Percentiles rank a stretch among this genome's conserved stretches.
Conservation (phyloP, 30 jellyfish, hydroid and myxozoan species). For the Cassiopea andromeda region DNA sequence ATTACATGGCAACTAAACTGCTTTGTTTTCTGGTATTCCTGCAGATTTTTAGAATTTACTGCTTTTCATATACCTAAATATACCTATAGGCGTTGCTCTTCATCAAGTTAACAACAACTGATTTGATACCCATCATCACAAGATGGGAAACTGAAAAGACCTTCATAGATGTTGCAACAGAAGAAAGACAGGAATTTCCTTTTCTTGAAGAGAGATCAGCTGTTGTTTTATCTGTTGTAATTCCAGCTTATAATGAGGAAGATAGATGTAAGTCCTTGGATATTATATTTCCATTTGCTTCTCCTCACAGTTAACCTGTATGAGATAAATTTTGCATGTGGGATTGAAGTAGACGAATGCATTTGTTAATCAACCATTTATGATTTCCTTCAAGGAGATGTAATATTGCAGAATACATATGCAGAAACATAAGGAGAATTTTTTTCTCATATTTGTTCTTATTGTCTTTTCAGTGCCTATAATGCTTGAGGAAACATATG, state of each 20-base stretch:
- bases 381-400: not conserved
- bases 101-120: conserved; percentile 51
- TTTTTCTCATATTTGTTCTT: not conserved
- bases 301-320: not conserved
- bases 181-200: conserved; percentile 69
- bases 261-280: conserved; percentile 83
- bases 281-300: too few relatives aligned
- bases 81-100: conserved; percentile 2
- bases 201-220: conserved; percentile 58
- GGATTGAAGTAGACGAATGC: not conserved
- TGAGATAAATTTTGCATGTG: not conserved
- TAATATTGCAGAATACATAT: not conserved
- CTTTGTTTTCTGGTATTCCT: not conserved
- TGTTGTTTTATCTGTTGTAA: conserved; percentile 77
- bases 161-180: conserved; percentile 60
- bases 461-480: conserved; percentile 51
- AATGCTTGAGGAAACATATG: conserved; percentile 86
- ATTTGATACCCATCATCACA: conserved; percentile 59
- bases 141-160: conserved; percentile 74
- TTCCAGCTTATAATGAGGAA: conserved; percentile 94
- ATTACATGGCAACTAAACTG: not conserved
- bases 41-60: not conserved
- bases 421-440: not conserved
- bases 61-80: not conserved
- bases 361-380: not conserved